Evolutionary conservation across 2,797 vertebrate genomes (phyloP), one percentile per base, ranked within the genome.

Genomic region (Taeniopygia guttata): DNA sequence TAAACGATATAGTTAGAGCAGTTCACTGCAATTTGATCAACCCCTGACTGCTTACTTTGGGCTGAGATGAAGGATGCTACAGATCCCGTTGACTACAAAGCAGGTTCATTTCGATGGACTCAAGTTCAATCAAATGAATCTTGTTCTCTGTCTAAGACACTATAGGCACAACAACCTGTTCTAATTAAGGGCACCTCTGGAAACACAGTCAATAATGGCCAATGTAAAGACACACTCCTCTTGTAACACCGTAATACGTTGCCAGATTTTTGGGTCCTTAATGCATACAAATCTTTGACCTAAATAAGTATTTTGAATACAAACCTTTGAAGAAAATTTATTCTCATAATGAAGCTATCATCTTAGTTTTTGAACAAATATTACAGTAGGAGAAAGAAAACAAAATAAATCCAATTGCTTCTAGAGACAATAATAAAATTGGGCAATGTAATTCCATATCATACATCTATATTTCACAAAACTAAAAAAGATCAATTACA

Each of bases 401-500:
- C 13, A 70, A 60, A 63, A 80, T 21, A 46, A 92, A 77, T 40
- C 13, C 2, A 40, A 20, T 22, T 93, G 52, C 16, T 67, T 40
- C 64, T 34, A 89, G 38, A 94, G 43, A 46, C 13, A 84, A 38
- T 87, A 95, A 78, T 30, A 95, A 87, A 94, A 94, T 20, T 2
- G 7, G 74, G 54, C 40, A 89, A 70, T 38, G 56, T 32, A 92
- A 87, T 91, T 89, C 40, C 72, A 54, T 17, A 83, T 55, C 45
- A 64, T 29, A 86, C 48, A 81, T 62, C 72, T 62, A 51, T 25
- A 70, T 73, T 84, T 91, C 73, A 92, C 26, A 79, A 75, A 42
- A 95, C 20, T 40, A 89, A 49, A 95, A 89, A 64, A 55, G 34
- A 76, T 76, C 54, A 94, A 60, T 60, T 87, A 76, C 74, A 80